Evolutionary conservation across 1,140 invertebrate genomes (phyloP), one percentile per base, ranked within the genome.

Genomic region (Caenorhabditis elegans): DNA sequence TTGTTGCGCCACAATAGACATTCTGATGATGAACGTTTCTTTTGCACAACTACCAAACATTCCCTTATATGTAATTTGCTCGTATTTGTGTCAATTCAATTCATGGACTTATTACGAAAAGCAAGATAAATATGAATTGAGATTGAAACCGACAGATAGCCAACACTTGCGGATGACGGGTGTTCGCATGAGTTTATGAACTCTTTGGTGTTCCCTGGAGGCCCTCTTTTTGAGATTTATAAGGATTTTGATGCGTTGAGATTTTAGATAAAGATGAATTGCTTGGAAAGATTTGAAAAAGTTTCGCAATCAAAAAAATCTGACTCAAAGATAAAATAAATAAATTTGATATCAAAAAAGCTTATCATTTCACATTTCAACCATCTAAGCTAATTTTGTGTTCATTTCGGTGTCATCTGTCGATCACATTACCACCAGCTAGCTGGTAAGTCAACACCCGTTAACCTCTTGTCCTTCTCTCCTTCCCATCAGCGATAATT

Each of bases 101-200:
- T 39, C 34, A 70, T 70, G 60, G 60, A 70, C 60, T 70, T 70
- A 70, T 70, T 70, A 70, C 60, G 60, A 70, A 70, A 70, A 70
- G 60, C 60, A 43, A 70, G 60, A 70, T 70, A 70, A 39, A 70
- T 43, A 11, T 26, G 17, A 34, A n/a, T 53, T n/a, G 28, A 43
- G 60, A 70, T 39, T 39, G 34, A 43, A 70, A 39, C 5, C 13
- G 19, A 39, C 19, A 70, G 60, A 70, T 70, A 43, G 26, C 26
- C 8, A 36, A 34, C n/a, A n/a, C n/a, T 39, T 70, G 26, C 0
- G 60, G n/a, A 15, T 43, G 5, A 5, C 39, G 15, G 15, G 39
- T 43, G 60, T 70, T 70, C 60, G n/a, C 13, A n/a, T 70, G 60
- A 36, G 19, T 39, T 70, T 70, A 70, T n/a, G 34, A 70, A 70